phyloP scores from a whole-genome alignment of 2,797 vertebrate species.

The Squalus acanthias region DNA sequence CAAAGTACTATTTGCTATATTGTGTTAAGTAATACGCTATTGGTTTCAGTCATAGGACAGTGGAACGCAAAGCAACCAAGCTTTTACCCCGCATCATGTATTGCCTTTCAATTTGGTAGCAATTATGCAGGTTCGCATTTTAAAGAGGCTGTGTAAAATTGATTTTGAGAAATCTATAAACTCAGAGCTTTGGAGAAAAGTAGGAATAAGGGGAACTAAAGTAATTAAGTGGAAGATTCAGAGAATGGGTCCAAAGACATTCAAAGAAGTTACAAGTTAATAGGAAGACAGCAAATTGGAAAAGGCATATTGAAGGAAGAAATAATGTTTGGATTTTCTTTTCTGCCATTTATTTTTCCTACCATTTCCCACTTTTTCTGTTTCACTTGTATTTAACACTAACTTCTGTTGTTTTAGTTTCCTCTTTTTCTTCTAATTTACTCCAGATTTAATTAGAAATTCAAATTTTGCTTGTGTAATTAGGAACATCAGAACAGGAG shows the following conservation, averaged over 20 bases:
- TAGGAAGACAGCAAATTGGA: too few species aligned
- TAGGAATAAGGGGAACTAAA: neutral
- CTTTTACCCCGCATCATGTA: neutral
- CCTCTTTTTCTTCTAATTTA: neutral
- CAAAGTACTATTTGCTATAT: too few species aligned
- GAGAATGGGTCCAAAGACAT: neutral
- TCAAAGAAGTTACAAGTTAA: neutral
- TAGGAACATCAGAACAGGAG: too few species aligned
- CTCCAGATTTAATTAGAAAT: conserved; percentile 9
- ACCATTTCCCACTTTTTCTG: neutral
- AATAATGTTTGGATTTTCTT: neutral
- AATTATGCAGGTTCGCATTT: neutral
- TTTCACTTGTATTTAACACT: neutral
- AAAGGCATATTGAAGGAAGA: too few species aligned
- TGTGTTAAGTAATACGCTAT: neutral
- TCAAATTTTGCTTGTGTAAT: neutral
- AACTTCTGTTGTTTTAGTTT: neutral
- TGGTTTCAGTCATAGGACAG: neutral
- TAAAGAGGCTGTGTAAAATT: neutral
- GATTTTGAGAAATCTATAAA: neutral
- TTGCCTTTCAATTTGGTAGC: neutral
- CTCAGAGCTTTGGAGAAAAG: neutral
- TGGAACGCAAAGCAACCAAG: neutral
- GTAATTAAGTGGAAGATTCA: neutral
- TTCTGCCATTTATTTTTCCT: neutral